Percentiles rank a stretch among this genome's conserved stretches.
phyloP scores from a whole-genome alignment of 1,140 invertebrate genomes.

The Laodelphax striatellus region DNA sequence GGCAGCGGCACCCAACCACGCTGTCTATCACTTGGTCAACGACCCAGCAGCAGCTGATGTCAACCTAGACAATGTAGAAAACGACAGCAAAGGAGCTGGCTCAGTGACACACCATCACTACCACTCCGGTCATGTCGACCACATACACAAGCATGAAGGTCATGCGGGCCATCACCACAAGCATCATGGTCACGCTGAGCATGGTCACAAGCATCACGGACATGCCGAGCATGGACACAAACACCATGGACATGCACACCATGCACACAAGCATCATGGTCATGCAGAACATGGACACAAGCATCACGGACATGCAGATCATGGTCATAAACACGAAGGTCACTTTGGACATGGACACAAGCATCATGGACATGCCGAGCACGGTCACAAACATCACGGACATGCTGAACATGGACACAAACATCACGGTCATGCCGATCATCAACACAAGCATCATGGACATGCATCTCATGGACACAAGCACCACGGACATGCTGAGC shows the following conservation, averaged over 20 bases:
- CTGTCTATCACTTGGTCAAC: background rate
- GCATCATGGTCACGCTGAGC: conserved; percentile 11
- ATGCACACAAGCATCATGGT: conserved; percentile 9
- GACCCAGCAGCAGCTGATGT: background rate
- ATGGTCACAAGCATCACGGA: conserved; percentile 5
- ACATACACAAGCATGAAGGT: conserved; percentile 13
- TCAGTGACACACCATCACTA: conserved; percentile 12
- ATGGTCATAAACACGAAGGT: conserved; percentile 11
- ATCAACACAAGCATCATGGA: conserved; percentile 11
- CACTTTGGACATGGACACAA: conserved; percentile 12
- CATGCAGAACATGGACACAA: conserved; percentile 7
- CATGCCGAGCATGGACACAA: conserved; percentile 10
- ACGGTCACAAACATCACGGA: conserved; percentile 9
- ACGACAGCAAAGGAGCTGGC: conserved; percentile 2
- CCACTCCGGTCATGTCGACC: conserved; percentile 13
- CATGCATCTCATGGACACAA: conserved; percentile 6
- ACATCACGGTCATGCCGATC: conserved; percentile 8
- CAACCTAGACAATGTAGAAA: background rate
- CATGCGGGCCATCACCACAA: conserved; percentile 11
- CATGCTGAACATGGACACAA: conserved; percentile 8
- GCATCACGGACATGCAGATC: conserved; percentile 9
- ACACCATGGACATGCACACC: conserved; percentile 8
- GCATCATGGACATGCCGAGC: conserved; percentile 9
- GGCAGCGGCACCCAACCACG: background rate
- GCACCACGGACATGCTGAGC: conserved; percentile 6